Evolutionary conservation across 1,140 invertebrate genomes (phyloP).

Genomic region (Wiebesia pumilae): DNA sequence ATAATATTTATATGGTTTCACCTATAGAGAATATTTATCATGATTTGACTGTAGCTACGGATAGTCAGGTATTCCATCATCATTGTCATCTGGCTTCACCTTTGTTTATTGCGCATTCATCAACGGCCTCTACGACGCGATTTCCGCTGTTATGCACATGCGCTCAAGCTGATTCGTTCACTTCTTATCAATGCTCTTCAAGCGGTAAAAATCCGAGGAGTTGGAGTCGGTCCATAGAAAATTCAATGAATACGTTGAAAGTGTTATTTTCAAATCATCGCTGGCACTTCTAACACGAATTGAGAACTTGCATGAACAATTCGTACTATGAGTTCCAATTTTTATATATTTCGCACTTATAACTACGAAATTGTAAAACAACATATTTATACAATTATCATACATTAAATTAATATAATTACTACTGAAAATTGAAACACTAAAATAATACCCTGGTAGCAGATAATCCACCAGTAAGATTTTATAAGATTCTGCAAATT

Average conservation of each 20-base stretch:
- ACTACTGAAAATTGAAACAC: neutral
- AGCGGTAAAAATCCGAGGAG: conserved; percentile 10
- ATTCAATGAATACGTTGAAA: neutral
- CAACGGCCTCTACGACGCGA: conserved; percentile 14
- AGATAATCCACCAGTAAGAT: neutral
- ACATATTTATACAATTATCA: neutral
- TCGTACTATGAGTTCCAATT: conserved; percentile 17
- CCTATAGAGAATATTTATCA: conserved; percentile 51
- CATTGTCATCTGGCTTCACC: conserved; percentile 31
- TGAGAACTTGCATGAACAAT: conserved; percentile 9
- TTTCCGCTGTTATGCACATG: neutral
- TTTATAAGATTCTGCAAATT: conserved; percentile 19
- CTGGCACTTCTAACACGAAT: neutral
- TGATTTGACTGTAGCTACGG: conserved; percentile 51
- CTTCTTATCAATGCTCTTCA: conserved; percentile 2
- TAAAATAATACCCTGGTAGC: neutral
- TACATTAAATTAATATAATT: conserved; percentile 9
- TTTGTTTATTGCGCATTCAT: conserved; percentile 27
- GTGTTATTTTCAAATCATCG: neutral
- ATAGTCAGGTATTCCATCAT: conserved; percentile 51
- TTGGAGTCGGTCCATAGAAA: conserved; percentile 20
- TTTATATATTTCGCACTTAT: neutral
- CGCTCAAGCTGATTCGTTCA: neutral
- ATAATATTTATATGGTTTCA: conserved; percentile 69
- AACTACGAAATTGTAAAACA: neutral